Percentiles rank a stretch among this genome's conserved stretches.
Evolutionary conservation across 2,888 invertebrate genomes (phyloP).

Genomic region (Mycalesis mineus): DNA sequence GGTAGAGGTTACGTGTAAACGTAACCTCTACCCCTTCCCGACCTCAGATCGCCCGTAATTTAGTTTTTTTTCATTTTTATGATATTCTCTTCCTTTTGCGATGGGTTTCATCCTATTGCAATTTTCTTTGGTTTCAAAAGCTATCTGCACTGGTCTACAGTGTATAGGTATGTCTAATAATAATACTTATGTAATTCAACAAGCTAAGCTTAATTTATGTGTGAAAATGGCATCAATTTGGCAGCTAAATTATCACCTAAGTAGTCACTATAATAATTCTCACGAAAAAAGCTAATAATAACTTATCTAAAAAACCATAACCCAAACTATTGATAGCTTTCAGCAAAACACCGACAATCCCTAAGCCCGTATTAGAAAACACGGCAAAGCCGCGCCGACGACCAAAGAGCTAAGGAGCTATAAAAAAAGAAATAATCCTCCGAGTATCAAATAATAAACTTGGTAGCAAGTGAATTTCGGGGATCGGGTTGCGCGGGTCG

Average conservation of each 20-base stretch:
- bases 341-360: slow-evolving; percentile 51
- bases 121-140: too few relatives aligned
- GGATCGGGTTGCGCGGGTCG: slow-evolving; percentile 66
- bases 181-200: too few relatives aligned
- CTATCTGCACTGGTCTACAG: too few relatives aligned
- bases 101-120: too few relatives aligned
- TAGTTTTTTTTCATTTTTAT: too few relatives aligned
- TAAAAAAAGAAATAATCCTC: slow-evolving; percentile 63
- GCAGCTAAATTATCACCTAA: not conserved
- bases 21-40: too few relatives aligned
- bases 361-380: slow-evolving; percentile 54
- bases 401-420: slow-evolving; percentile 36
- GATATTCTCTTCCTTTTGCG: too few relatives aligned
- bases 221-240: too few relatives aligned
- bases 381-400: slow-evolving; percentile 67
- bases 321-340: slow-evolving; percentile 21
- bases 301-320: not conserved
- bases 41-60: too few relatives aligned
- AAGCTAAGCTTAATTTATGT: too few relatives aligned
- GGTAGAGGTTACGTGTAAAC: too few relatives aligned
- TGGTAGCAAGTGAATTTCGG: slow-evolving; percentile 77
- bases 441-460: slow-evolving; percentile 77
- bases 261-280: not conserved
- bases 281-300: not conserved
- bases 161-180: too few relatives aligned